Base-by-base conservation (phyloP, 1,140 invertebrate species). In the Hycleus cichorii region DNA sequence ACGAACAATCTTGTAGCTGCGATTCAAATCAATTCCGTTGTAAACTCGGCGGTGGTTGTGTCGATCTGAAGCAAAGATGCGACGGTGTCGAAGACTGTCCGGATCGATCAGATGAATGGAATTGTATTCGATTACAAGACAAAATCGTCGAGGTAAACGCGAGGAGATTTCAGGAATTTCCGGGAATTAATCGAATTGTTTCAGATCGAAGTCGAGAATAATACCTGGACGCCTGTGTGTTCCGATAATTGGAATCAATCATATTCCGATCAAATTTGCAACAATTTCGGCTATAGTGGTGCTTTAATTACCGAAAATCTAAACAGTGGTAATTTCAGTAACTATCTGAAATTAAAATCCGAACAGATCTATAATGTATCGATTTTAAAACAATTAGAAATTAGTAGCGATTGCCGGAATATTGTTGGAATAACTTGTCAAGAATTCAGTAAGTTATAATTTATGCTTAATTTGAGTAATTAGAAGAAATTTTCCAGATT, bases 41-140 rank as follows among this genome's bases (percentile, higher is more conserved):
- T 60, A 59, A 76, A 58, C 75, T 74, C 1, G 81, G 81, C 8
- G 83, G 82, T 3, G 81, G 81, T 12, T 85, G 84, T 66, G 75
- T 86, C n/a, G 62, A 74, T 1, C 62, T 70, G 24, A 62, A 70
- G 2, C 72, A 79, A 63, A 62, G 78, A 3, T 87, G 84, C 66
- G 81, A 87, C 66, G 82, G 82, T 3, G 71, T 78, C 25, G 72
- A 76, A 39, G 76, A 87, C 42, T 86, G 84, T 64, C 76, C 80
- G 2, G 83, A 86, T 66, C 72, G 72, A 40, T 85, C 82, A 2
- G 84, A 86, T 63, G 84, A 86, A 73, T 83, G 82, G 77, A 69
- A 77, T 49, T 85, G 83, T 60, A 64, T 81, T 6, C 54, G 59
- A 47, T 27, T 64, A 24, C 49, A 43, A 11, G 5, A 55, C 43